Conservation (phyloP, 2,113 vertebrate genomes). For the Pithys albifrons region DNA sequence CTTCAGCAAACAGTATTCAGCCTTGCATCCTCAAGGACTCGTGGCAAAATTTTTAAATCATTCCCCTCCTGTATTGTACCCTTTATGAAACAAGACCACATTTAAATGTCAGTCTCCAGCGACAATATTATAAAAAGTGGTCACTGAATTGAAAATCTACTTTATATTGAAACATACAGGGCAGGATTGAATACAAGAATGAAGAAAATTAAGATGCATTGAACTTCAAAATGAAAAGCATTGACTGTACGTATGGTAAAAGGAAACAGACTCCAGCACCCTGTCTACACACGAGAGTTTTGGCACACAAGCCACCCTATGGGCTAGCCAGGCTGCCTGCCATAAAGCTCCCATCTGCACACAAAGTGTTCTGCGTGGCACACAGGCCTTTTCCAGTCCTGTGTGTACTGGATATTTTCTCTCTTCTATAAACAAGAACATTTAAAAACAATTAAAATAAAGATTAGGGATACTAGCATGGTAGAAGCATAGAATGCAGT, state of each 20-base stretch:
- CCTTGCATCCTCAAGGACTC: constrained; percentile 77
- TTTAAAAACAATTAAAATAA: constrained; percentile 63
- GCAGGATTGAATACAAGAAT: neutral
- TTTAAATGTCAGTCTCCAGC: constrained; percentile 59
- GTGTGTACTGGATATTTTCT: neutral
- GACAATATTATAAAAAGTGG: constrained; percentile 24
- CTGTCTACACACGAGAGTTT: neutral
- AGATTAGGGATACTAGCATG: constrained; percentile 28
- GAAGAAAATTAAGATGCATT: constrained; percentile 51
- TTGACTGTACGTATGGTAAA: neutral
- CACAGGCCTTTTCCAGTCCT: neutral
- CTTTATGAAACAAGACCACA: constrained; percentile 41
- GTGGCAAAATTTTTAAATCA: constrained; percentile 69
- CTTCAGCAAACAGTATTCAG: constrained; percentile 72
- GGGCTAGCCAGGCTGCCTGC: neutral
- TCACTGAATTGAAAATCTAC: constrained; percentile 17
- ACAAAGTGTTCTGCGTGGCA: neutral
- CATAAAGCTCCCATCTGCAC: constrained; percentile 20
- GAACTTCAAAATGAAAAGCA: constrained; percentile 9
- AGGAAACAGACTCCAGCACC: neutral
- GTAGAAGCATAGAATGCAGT: neutral
- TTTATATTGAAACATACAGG: constrained; percentile 38
- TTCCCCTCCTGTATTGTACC: constrained; percentile 42
- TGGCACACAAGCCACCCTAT: neutral
- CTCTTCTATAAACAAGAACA: constrained; percentile 50